Conservation (phyloP, 2,888 invertebrate genomes). For the Agapostemon virescens region DNA sequence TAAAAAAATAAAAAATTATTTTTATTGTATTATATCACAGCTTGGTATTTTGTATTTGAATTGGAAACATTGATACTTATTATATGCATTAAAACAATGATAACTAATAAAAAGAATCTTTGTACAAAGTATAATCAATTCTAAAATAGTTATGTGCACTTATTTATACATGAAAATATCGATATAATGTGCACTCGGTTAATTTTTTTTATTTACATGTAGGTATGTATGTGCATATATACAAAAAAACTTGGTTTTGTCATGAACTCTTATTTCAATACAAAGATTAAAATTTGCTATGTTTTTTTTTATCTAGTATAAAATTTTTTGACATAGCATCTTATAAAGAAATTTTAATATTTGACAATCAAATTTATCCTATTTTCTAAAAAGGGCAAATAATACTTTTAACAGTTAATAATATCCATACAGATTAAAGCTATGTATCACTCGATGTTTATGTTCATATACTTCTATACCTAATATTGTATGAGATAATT, state of each 20-base stretch:
- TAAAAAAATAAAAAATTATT: constrained; percentile 61
- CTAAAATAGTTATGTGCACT: constrained; percentile 47
- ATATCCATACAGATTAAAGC: constrained; percentile 50
- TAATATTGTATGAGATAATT: constrained; percentile 28
- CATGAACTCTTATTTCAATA: constrained; percentile 50
- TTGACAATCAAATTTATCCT: constrained; percentile 32
- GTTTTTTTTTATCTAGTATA: constrained; percentile 34
- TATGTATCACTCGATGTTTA: constrained; percentile 30
- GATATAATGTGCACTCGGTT: constrained; percentile 27
- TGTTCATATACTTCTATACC: constrained; percentile 26
- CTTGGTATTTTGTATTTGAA: constrained; percentile 36
- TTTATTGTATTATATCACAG: constrained; percentile 64
- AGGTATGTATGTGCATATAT: constrained; percentile 37
- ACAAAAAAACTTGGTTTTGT: constrained; percentile 48
- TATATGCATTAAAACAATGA: constrained; percentile 9
- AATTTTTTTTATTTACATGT: constrained; percentile 43
- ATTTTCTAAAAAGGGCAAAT: constrained; percentile 37
- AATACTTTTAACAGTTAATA: constrained; percentile 54
- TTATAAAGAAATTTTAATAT: constrained; percentile 36
- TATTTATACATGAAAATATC: constrained; percentile 36
- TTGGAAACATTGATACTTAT: constrained; percentile 31
- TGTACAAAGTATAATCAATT: constrained; percentile 54
- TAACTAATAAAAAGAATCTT: constrained; percentile 34
- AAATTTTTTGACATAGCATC: constrained; percentile 14
- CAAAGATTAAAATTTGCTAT: constrained; percentile 41